Evolutionary conservation across 2,888 invertebrate genomes (phyloP), one percentile per base, ranked within the genome.

Genomic region (Apotomis betuletana): DNA sequence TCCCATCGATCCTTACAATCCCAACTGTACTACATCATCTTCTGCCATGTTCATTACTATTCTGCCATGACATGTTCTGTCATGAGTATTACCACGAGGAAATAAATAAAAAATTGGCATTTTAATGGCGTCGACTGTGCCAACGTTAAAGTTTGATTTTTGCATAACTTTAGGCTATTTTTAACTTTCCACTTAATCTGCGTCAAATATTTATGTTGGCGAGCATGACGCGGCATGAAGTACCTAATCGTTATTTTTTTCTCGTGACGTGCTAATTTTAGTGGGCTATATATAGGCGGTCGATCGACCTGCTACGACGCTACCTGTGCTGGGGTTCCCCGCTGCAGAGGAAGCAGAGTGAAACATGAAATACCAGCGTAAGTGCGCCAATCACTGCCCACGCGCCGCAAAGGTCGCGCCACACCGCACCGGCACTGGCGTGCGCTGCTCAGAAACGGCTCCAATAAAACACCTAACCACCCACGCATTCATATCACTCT

Each of bases 311-410:
- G n/a, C n/a, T n/a, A n/a, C n/a, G n/a, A 12, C 51, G 38, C 38
- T 58, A 59, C 58, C 57, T 59, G 58, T 51, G n/a, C n/a, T 10
- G 51, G 67, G 65, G n/a, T 36, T 46, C 46, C 65, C 65, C 55
- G 58, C 49, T 46, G 12, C 44, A 57, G 55, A 65, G 44, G 54
- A 55, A 38, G 49, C 49, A 49, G 58, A 38, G 38, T 44, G 44
- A 44, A 58, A 38, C 36, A 59, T n/a, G 60, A 60, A 52, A 68
- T 61, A 61, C 55, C 65, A 27, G 41, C n/a, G 57, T 13, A 44
- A 62, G 57, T 63, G 67, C 51, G 59, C 57, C 58, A 68, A 68
- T 68, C 59, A 59, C 62, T 49, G 58, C 59, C 68, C 72, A 72
- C 68, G 59, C 68, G 54, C 67, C 58, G 60, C 46, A 63, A 68